These are phyloP conservation scores for Harpalus rubripes DNA, from an alignment of 2,888 invertebrate species.

Conservation along the genomic window DNA sequence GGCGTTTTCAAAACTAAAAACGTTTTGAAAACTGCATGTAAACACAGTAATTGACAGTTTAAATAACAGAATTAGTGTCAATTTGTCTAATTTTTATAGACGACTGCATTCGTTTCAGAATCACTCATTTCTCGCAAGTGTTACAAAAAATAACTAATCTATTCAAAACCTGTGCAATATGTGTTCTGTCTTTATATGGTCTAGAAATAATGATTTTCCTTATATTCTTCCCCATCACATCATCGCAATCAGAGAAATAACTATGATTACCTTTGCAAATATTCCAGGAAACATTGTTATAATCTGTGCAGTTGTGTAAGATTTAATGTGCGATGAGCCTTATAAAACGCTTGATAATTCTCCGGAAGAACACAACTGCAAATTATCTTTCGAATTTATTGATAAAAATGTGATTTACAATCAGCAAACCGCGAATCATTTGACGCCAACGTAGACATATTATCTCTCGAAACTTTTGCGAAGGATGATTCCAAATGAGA, in stretches of 20 bases:
- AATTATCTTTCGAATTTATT: background rate
- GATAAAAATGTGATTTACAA: conserved; percentile 14
- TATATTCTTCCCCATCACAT: background rate
- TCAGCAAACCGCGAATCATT: background rate
- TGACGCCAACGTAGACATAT: background rate
- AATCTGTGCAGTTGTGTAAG: conserved; percentile 34
- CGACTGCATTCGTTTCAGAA: too few species aligned
- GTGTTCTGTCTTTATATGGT: conserved; percentile 4
- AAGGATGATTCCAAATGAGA: conserved; percentile 1
- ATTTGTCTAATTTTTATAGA: too few species aligned
- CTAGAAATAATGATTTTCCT: background rate
- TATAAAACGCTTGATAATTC: background rate
- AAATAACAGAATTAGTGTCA: too few species aligned
- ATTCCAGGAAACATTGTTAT: conserved; percentile 21
- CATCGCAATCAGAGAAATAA: conserved; percentile 1
- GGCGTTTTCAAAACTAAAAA: too few species aligned
- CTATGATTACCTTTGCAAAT: conserved; percentile 16
- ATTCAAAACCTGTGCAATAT: too few species aligned
- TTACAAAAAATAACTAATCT: too few species aligned
- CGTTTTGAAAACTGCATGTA: too few species aligned
- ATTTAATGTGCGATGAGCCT: conserved; percentile 26
- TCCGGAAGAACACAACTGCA: conserved; percentile 11
- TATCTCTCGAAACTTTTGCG: background rate
- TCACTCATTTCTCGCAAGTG: too few species aligned
- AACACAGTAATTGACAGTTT: too few species aligned